Percentiles rank a stretch among this genome's conserved stretches.
phyloP scores from a whole-genome alignment of 2,113 vertebrate species.

The Deroptyus accipitrinus region DNA sequence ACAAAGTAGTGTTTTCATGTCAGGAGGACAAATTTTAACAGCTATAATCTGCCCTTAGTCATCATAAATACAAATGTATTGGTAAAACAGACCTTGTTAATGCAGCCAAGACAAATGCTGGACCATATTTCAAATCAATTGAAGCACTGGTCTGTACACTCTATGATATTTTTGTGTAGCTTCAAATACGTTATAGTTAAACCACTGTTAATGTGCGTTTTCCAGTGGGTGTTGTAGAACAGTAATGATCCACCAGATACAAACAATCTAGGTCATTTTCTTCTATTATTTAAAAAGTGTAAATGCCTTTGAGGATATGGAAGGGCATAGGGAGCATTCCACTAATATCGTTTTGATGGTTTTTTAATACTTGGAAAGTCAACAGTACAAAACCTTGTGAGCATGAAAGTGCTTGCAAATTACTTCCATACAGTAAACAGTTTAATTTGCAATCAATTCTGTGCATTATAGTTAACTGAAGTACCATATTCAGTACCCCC shows the following conservation, averaged over 20 bases:
- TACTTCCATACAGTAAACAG: neutral
- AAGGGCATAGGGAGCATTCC: constrained; percentile 41
- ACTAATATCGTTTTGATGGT: constrained; percentile 50
- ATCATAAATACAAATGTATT: constrained; percentile 86
- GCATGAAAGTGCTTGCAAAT: neutral
- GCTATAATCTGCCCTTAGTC: constrained; percentile 85
- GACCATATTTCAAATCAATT: constrained; percentile 77
- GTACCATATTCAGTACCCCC: neutral
- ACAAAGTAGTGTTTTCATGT: constrained; percentile 81
- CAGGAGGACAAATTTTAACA: constrained; percentile 81
- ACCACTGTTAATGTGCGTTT: constrained; percentile 46
- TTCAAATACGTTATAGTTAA: constrained; percentile 60
- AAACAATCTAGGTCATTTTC: neutral
- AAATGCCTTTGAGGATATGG: constrained; percentile 14
- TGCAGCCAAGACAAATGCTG: constrained; percentile 80
- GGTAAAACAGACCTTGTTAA: constrained; percentile 84
- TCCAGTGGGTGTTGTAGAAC: constrained; percentile 29
- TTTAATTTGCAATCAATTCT: constrained; percentile 27
- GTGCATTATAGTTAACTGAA: neutral
- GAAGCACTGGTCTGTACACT: constrained; percentile 63
- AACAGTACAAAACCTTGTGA: neutral
- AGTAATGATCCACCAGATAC: constrained; percentile 63
- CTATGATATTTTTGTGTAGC: constrained; percentile 38
- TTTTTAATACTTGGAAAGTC: constrained; percentile 35
- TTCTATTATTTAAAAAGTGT: neutral